A percentile compares a stretch with the other conserved stretches of the same genome.
phyloP scores from a whole-genome alignment of 2,888 invertebrate species.

The Pheosia tremula region DNA sequence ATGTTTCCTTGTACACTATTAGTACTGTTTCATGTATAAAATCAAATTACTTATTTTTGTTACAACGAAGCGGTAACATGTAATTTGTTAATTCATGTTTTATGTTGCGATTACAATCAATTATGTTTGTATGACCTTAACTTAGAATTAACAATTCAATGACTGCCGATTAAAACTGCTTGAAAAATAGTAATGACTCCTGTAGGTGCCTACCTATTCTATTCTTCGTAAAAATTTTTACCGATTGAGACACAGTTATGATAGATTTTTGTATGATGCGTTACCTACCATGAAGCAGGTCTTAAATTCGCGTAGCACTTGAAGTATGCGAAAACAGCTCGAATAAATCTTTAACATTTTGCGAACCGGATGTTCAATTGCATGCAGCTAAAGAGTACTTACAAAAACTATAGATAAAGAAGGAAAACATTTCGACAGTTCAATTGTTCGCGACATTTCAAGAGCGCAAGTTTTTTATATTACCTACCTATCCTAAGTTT shows the following conservation, averaged over 20 bases:
- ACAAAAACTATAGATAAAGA: slow-evolving; percentile 7
- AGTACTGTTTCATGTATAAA: slow-evolving; percentile 47
- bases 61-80: slow-evolving; percentile 36
- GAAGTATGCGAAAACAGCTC: background rate
- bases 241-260: background rate
- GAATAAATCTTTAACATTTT: background rate
- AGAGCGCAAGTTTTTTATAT: slow-evolving; percentile 6
- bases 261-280: background rate
- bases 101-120: slow-evolving; percentile 56
- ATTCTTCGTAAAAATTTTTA: background rate
- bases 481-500: background rate
- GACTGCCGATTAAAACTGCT: slow-evolving; percentile 19
- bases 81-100: slow-evolving; percentile 59
- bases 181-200: slow-evolving; percentile 17
- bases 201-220: too few species aligned
- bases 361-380: slow-evolving; percentile 2
- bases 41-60: slow-evolving; percentile 50
- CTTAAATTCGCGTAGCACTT: too few species aligned
- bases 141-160: slow-evolving; percentile 50
- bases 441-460: slow-evolving; percentile 8
- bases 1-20: slow-evolving; percentile 48
- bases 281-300: too few species aligned
- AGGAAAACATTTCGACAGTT: slow-evolving; percentile 7
- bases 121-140: slow-evolving; percentile 54
- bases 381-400: background rate